Conservation (phyloP, 2,113 vertebrate genomes). For the Lampris megalopsis region DNA sequence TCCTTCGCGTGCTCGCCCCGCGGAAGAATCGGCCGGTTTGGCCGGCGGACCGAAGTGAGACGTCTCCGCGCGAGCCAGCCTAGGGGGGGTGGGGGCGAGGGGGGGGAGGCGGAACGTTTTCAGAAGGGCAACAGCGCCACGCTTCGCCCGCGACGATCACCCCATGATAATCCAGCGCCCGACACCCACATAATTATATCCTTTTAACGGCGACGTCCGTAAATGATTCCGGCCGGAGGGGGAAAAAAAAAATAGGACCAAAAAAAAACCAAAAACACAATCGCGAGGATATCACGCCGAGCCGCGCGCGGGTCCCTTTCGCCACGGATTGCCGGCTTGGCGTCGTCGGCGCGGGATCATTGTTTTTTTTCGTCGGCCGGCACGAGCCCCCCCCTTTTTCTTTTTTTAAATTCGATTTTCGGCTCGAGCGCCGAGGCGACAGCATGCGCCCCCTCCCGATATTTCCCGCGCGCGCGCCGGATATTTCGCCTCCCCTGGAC, state of each 20-base stretch:
- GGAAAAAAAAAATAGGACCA: constrained; percentile 77
- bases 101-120: no score
- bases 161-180: constrained; percentile 88
- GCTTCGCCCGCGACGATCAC: constrained; percentile 86
- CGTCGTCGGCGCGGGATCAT: constrained; percentile 73
- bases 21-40: no score
- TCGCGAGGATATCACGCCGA: no score
- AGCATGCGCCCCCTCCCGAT: constrained; percentile 20
- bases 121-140: constrained; percentile 89
- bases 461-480: constrained; percentile 69
- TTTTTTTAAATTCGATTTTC: constrained; percentile 65
- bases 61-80: constrained; percentile 49
- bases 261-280: constrained; percentile 71
- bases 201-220: constrained; percentile 69
- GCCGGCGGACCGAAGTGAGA: constrained; percentile 70
- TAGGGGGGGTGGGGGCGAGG: constrained; percentile 74
- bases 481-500: constrained; percentile 41
- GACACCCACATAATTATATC: constrained; percentile 85
- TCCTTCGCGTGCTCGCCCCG: no score
- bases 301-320: constrained; percentile 34
- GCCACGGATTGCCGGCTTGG: constrained; percentile 66
- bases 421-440: constrained; percentile 37
- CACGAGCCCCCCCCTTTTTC: constrained; percentile 53
- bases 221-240: constrained; percentile 71
- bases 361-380: constrained; percentile 79